Percentiles rank a stretch among this genome's conserved stretches.
phyloP scores from a whole-genome alignment of 2,113 vertebrate species.

The Danionella cerebrum region DNA sequence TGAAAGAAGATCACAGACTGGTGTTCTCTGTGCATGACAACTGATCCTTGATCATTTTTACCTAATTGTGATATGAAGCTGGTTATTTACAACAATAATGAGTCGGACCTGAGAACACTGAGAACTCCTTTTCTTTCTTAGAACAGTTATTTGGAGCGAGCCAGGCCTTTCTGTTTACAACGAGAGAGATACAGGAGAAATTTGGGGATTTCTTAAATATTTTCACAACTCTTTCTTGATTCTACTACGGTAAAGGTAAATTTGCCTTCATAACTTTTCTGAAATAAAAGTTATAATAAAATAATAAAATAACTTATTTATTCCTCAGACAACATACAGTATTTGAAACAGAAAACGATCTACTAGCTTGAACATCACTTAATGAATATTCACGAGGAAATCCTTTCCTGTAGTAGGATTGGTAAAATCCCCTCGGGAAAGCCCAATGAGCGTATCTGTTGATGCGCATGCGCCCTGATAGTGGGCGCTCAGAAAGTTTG shows the following conservation, averaged over 20 bases:
- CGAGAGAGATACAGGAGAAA: background rate
- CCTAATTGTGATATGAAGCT: background rate
- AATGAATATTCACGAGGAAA: background rate
- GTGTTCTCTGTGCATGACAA: background rate
- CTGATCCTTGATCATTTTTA: background rate
- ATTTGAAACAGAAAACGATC: too few species aligned
- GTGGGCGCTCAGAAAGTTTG: slow-evolving; percentile 46
- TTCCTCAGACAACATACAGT: too few species aligned
- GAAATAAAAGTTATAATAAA: too few species aligned
- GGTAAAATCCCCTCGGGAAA: background rate
- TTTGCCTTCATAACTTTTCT: too few species aligned
- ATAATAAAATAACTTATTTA: too few species aligned
- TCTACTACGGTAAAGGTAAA: background rate
- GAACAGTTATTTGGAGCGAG: background rate
- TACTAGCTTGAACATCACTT: background rate
- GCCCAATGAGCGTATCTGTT: slow-evolving; percentile 36
- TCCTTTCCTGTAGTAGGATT: background rate
- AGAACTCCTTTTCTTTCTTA: background rate
- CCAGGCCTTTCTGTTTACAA: background rate
- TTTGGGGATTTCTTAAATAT: background rate
- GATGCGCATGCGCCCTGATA: slow-evolving; percentile 51
- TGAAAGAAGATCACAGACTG: slow-evolving; percentile 33
- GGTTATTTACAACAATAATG: background rate
- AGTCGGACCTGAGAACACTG: background rate
- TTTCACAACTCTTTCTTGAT: background rate